Evolutionary conservation across 2,113 vertebrate genomes (phyloP).

Genomic region (Rhombomys opimus): DNA sequence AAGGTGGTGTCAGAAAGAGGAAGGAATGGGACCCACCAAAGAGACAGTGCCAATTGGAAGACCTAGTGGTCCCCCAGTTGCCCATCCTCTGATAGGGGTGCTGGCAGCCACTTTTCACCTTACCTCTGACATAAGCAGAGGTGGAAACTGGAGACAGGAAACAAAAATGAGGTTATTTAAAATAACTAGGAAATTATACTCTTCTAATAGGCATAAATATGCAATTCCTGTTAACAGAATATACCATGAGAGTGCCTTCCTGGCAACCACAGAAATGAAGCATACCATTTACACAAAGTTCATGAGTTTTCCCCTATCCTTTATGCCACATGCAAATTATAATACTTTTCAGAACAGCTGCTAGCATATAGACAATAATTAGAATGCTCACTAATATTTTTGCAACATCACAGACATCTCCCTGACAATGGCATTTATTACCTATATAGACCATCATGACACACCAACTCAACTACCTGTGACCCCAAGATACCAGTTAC

Average conservation of each 20-base stretch:
- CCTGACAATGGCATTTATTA: neutral
- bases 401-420: neutral
- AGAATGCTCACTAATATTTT: neutral
- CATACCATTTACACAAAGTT: neutral
- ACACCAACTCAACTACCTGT: neutral
- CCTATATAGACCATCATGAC: neutral
- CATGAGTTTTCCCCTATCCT: neutral
- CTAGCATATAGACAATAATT: neutral
- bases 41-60: neutral
- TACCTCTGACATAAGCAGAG: constrained; percentile 34
- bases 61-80: too few species aligned
- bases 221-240: constrained; percentile 51
- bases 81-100: neutral
- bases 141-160: constrained; percentile 40
- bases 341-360: neutral
- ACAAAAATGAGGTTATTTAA: constrained; percentile 38
- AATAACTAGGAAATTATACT: constrained; percentile 47
- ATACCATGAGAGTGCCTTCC: neutral
- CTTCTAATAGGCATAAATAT: constrained; percentile 38
- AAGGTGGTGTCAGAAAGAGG: neutral
- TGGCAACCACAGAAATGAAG: neutral
- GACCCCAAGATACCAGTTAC: neutral
- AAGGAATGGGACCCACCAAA: accelerated
- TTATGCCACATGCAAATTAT: neutral
- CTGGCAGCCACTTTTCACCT: neutral